These are phyloP conservation scores for Pteronotus mesoamericanus DNA, from an alignment of 2,797 vertebrate species.

Conservation along the genomic window DNA sequence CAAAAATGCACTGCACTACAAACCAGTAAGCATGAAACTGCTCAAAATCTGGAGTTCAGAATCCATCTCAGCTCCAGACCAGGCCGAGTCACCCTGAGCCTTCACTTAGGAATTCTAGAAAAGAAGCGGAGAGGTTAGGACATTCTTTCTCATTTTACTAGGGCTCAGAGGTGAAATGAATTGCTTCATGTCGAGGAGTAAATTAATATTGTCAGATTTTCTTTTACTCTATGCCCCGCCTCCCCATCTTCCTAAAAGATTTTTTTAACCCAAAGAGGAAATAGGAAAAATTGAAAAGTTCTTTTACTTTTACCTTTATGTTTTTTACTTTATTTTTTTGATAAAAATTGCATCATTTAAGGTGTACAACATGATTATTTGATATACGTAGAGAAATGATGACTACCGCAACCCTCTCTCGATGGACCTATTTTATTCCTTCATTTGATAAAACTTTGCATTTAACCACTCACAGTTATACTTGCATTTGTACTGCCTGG, in stretches of 20 bases:
- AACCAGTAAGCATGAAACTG: not conserved
- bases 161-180: not conserved
- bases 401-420: not conserved
- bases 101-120: not conserved
- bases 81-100: not conserved
- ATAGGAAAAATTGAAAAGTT: not conserved
- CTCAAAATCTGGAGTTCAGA: not conserved
- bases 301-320: not conserved
- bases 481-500: not conserved
- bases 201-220: not conserved
- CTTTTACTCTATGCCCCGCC: not conserved
- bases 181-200: not conserved
- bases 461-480: not conserved
- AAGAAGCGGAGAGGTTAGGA: not conserved
- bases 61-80: not conserved
- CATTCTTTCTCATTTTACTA: not conserved
- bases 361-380: not conserved
- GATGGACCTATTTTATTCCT: not conserved
- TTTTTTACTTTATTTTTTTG: not conserved
- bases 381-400: not conserved
- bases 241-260: not conserved
- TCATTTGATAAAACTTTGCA: not conserved
- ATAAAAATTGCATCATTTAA: not conserved
- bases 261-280: not conserved
- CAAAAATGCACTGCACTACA: conserved; percentile 47